Percentiles rank a stretch among this genome's conserved stretches.
These are phyloP conservation scores for Prorops nasuta DNA, from an alignment of 1,140 invertebrate genomes.

Conservation along the genomic window DNA sequence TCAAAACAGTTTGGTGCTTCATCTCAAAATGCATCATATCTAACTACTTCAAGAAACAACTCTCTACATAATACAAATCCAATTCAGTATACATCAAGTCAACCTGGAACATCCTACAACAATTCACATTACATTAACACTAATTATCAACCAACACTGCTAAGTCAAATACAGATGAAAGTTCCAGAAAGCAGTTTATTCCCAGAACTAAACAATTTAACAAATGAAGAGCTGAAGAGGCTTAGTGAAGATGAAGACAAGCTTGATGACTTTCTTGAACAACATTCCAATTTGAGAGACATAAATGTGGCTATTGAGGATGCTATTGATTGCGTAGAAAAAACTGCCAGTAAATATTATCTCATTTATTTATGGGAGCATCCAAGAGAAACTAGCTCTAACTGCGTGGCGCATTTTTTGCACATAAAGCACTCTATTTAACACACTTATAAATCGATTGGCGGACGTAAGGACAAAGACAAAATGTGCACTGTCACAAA, in stretches of 20 bases:
- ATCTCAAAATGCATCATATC: constrained; percentile 35
- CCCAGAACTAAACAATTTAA: constrained; percentile 67
- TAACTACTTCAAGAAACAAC: constrained; percentile 23
- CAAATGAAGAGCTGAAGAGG: constrained; percentile 68
- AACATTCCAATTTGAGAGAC: constrained; percentile 65
- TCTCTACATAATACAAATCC: constrained; percentile 33
- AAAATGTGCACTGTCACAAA: too few species aligned
- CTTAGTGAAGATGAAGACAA: constrained; percentile 67
- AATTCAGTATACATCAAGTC: constrained; percentile 39
- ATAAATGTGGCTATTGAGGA: constrained; percentile 69
- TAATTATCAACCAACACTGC: constrained; percentile 26
- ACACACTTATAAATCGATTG: too few species aligned
- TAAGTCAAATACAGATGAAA: constrained; percentile 23
- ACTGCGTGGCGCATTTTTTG: too few species aligned
- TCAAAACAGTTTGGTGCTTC: constrained; percentile 26
- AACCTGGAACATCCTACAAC: constrained; percentile 31
- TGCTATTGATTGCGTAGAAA: constrained; percentile 69
- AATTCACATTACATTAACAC: constrained; percentile 41
- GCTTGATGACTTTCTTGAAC: constrained; percentile 70
- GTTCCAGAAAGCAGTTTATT: constrained; percentile 43
- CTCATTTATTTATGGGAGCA: too few species aligned
- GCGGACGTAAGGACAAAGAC: too few species aligned
- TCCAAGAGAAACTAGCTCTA: too few species aligned
- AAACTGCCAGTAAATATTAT: constrained; percentile 63
- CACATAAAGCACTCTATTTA: too few species aligned